phyloP scores from a whole-genome alignment of 2,113 vertebrate species.

The Polyodon spathula region DNA sequence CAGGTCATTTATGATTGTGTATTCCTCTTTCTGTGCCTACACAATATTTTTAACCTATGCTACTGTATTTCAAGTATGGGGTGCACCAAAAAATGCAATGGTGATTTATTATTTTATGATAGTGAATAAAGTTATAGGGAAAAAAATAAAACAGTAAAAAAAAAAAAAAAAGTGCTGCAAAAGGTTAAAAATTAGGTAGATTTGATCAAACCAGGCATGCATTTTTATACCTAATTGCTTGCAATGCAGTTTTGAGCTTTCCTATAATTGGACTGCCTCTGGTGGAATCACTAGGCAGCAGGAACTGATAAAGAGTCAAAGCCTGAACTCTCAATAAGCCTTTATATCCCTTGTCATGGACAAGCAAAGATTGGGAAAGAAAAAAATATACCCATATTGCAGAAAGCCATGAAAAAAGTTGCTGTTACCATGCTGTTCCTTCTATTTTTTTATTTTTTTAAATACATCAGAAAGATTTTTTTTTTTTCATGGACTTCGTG shows the following conservation, averaged over 20 bases:
- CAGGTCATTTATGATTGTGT: too few species aligned
- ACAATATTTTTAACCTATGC: too few species aligned
- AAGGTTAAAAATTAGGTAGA: too few species aligned
- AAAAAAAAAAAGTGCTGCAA: not conserved
- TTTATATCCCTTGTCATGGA: slow-evolving; percentile 2
- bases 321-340: not conserved
- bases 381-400: slow-evolving; percentile 17
- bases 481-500: not conserved
- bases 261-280: too few species aligned
- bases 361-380: slow-evolving; percentile 14
- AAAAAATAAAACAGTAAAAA: not conserved
- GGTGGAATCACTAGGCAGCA: slow-evolving; percentile 10
- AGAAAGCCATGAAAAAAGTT: slow-evolving; percentile 16
- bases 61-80: too few species aligned
- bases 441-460: slow-evolving; percentile 10
- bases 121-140: slow-evolving; percentile 7
- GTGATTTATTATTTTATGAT: not conserved
- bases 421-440: slow-evolving; percentile 7
- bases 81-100: too few species aligned
- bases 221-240: too few species aligned
- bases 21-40: too few species aligned
- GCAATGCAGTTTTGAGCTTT: too few species aligned
- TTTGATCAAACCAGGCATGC: too few species aligned
- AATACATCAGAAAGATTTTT: slow-evolving; percentile 1
- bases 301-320: not conserved